A percentile compares a stretch with the other conserved stretches of the same genome.
Conservation (phyloP, 2,888 invertebrate species). For the Calameuta idolon region DNA sequence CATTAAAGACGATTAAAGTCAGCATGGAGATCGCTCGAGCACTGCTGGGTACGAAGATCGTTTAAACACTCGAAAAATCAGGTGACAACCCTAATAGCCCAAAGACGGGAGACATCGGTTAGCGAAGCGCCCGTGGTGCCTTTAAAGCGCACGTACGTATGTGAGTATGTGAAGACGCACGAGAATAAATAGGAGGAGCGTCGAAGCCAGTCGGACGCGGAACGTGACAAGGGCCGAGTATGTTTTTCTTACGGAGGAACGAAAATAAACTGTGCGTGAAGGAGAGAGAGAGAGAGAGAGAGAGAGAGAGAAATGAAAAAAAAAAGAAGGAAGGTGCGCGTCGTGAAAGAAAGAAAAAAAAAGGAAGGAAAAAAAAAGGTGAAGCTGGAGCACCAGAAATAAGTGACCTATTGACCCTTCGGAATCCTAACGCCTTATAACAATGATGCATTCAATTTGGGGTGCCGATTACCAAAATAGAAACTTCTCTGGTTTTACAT, state of each 20-base stretch:
- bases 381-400: constrained; percentile 34
- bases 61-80: neutral
- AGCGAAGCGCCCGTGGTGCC: neutral
- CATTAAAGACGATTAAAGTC: neutral
- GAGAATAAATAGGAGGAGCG: constrained; percentile 22
- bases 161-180: constrained; percentile 6
- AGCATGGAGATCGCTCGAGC: neutral
- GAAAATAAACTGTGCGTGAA: constrained; percentile 34
- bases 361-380: neutral
- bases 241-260: constrained; percentile 36
- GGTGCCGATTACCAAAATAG: constrained; percentile 41
- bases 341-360: neutral
- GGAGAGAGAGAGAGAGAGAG: constrained; percentile 25
- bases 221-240: constrained; percentile 31
- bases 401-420: constrained; percentile 48
- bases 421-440: constrained; percentile 21
- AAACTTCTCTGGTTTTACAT: constrained; percentile 13
- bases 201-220: constrained; percentile 19
- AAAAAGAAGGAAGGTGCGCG: neutral
- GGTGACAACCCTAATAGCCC: constrained; percentile 8
- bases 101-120: constrained; percentile 1
- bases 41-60: neutral
- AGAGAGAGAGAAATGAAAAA: constrained; percentile 17
- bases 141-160: neutral
- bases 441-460: constrained; percentile 37